Conservation (phyloP, 2,888 invertebrate species). For the Schizaphis graminum region DNA sequence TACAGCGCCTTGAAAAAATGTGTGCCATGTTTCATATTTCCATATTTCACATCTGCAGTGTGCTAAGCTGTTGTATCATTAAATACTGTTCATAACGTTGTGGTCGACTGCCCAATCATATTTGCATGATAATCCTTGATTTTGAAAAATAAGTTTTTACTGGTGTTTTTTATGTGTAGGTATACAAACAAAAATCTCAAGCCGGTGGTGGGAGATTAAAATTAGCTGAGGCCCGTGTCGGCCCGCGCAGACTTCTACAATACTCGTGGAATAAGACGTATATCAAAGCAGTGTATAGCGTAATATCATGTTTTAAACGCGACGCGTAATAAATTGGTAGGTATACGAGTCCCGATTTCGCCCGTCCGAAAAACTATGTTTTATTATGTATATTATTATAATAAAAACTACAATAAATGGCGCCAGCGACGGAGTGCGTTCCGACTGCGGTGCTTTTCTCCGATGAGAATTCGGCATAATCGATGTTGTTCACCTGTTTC, state of each 20-base stretch:
- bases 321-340: neutral
- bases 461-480: neutral
- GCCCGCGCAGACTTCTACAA: neutral
- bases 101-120: neutral
- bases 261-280: neutral
- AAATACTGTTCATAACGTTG: neutral
- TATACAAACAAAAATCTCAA: neutral
- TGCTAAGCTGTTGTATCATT: neutral
- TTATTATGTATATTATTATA: neutral
- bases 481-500: neutral
- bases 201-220: neutral
- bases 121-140: neutral
- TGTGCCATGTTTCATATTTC: neutral
- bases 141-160: neutral
- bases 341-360: neutral
- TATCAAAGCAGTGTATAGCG: neutral
- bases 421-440: neutral
- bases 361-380: neutral
- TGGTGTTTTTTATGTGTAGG: neutral
- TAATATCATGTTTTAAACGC: neutral
- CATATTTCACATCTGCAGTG: too few species aligned
- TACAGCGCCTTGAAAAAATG: neutral
- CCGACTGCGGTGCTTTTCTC: neutral
- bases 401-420: neutral
- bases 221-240: neutral